Percentiles rank a stretch among this genome's conserved stretches.
These are phyloP conservation scores for Selenia dentaria DNA, from an alignment of 2,888 invertebrate genomes.

Conservation along the genomic window DNA sequence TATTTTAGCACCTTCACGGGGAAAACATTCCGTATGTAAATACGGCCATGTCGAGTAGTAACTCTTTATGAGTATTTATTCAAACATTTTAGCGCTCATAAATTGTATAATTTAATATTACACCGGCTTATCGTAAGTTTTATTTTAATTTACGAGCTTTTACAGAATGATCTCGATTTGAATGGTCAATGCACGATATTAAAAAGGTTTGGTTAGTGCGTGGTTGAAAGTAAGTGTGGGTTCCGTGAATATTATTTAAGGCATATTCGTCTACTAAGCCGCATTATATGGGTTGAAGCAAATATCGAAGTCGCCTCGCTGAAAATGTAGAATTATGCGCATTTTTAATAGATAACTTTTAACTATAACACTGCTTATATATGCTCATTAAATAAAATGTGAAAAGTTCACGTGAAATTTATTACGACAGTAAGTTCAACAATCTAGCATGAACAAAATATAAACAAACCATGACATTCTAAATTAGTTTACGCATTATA, in stretches of 20 bases:
- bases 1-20: conserved; percentile 29
- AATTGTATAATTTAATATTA: conserved; percentile 31
- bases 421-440: too few species aligned
- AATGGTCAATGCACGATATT: conserved; percentile 25
- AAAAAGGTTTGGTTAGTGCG: conserved; percentile 16
- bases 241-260: conserved; percentile 3
- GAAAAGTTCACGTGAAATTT: too few species aligned
- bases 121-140: conserved; percentile 32
- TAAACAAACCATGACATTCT: too few species aligned
- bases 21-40: conserved; percentile 26
- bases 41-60: conserved; percentile 20
- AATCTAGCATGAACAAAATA: too few species aligned
- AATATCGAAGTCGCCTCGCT: too few species aligned
- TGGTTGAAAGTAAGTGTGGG: not conserved
- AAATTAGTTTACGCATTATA: too few species aligned
- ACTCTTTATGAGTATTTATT: conserved; percentile 34
- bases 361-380: too few species aligned
- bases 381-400: too few species aligned
- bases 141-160: conserved; percentile 29
- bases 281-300: too few species aligned
- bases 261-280: too few species aligned
- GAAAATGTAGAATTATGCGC: too few species aligned
- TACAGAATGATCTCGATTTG: conserved; percentile 26
- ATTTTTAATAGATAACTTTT: too few species aligned
- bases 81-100: conserved; percentile 35